phyloP scores from a whole-genome alignment of 2,797 vertebrate genomes.

The Eulemur albifrons region DNA sequence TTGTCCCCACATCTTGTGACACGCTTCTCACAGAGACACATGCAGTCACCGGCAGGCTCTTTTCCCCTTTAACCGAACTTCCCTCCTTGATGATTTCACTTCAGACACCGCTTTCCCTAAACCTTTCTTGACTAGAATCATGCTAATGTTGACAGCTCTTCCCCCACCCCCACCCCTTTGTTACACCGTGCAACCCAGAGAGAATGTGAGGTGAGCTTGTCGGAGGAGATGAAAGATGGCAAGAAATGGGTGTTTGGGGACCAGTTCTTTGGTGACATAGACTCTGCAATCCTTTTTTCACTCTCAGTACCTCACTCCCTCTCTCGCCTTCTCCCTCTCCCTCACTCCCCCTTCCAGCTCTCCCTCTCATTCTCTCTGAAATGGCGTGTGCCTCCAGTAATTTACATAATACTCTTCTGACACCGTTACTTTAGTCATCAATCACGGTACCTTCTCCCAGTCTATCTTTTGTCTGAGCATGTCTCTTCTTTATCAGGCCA shows the following conservation, averaged over 20 bases:
- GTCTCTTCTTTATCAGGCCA: conserved; percentile 99
- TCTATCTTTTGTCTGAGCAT: conserved; percentile 99
- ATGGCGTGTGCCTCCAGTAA: conserved; percentile 98
- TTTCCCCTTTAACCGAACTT: conserved; percentile 73
- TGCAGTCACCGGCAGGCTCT: conserved; percentile 20
- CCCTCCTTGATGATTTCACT: conserved; percentile 74
- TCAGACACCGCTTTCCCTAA: conserved; percentile 69
- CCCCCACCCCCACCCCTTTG: conserved; percentile 81
- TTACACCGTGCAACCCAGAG: conserved; percentile 84
- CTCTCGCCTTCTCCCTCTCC: conserved; percentile 83
- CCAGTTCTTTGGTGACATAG: conserved; percentile 92
- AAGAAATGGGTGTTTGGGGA: conserved; percentile 94
- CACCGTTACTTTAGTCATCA: conserved; percentile 99
- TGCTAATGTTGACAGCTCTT: conserved; percentile 84
- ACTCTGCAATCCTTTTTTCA: conserved; percentile 86
- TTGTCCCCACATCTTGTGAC: neutral
- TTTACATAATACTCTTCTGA: conserved; percentile 99
- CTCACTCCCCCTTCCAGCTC: conserved; percentile 82
- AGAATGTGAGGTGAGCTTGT: conserved; percentile 94
- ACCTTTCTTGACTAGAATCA: conserved; percentile 78
- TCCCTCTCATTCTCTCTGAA: conserved; percentile 93
- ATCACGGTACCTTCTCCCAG: conserved; percentile 98
- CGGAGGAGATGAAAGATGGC: conserved; percentile 97
- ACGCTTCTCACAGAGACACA: neutral
- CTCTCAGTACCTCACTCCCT: conserved; percentile 84